These are phyloP conservation scores for Cydia splendana DNA, from an alignment of 1,140 invertebrate species.

Conservation along the genomic window DNA sequence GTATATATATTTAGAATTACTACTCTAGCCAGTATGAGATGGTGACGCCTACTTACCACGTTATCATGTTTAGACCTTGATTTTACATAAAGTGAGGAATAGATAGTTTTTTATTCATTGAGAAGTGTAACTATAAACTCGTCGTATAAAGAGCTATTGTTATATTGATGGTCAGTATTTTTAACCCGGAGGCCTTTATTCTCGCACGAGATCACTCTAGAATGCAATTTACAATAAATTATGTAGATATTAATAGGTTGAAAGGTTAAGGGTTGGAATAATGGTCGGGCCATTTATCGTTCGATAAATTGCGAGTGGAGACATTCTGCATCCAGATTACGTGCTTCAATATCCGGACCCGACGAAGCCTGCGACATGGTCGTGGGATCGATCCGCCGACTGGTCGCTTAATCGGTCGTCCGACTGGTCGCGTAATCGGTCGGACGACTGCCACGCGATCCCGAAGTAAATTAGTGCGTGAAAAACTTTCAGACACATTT, in stretches of 20 bases:
- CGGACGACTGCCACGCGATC: constrained; percentile 35
- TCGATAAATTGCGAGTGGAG: constrained; percentile 76
- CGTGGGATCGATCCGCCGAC: constrained; percentile 43
- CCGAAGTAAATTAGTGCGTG: constrained; percentile 50
- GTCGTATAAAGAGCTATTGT: not conserved
- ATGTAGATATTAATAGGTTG: constrained; percentile 78
- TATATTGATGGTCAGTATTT: constrained; percentile 19
- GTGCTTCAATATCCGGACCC: constrained; percentile 77
- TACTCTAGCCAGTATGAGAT: too few relatives aligned
- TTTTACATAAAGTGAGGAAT: too few relatives aligned
- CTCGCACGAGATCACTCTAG: constrained; percentile 60
- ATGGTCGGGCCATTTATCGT: constrained; percentile 72
- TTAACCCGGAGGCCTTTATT: constrained; percentile 43
- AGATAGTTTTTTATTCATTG: too few relatives aligned
- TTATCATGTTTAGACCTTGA: too few relatives aligned
- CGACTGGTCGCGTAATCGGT: constrained; percentile 36
- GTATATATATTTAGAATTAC: not conserved
- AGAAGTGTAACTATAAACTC: not conserved
- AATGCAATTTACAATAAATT: constrained; percentile 80
- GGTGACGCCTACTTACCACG: too few relatives aligned
- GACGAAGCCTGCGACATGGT: constrained; percentile 36
- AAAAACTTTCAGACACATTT: constrained; percentile 56
- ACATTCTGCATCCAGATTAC: constrained; percentile 76
- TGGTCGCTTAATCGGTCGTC: constrained; percentile 38
- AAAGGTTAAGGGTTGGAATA: constrained; percentile 76